Conservation (phyloP, 2,113 vertebrate species). For the Serilophus lunatus region DNA sequence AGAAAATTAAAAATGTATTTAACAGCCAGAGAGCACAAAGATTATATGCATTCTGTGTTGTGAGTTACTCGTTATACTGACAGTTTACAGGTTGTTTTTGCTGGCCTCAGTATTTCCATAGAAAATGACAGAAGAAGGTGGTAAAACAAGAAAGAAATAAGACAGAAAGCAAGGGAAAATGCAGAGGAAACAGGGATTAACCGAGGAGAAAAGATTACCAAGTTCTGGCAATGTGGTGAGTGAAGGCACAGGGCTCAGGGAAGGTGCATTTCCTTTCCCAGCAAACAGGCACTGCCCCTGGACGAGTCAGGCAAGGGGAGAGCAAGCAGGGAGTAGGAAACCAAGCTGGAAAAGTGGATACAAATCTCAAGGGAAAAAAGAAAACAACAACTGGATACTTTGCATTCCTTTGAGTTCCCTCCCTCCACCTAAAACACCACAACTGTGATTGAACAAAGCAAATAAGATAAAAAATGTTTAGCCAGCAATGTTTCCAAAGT, state of each 20-base stretch:
- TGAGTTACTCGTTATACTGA: not conserved
- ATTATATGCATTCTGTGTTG: not conserved
- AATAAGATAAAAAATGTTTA: not conserved
- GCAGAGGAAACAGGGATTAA: not conserved
- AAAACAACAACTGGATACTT: not conserved
- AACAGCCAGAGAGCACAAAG: not conserved
- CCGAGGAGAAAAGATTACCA: not conserved
- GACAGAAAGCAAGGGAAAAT: not conserved
- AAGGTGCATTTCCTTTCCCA: not conserved
- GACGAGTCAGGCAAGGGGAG: not conserved
- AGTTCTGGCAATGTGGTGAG: not conserved
- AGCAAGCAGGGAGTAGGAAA: not conserved
- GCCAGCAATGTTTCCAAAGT: not conserved
- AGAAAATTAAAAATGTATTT: not conserved
- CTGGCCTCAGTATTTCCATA: not conserved
- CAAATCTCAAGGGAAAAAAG: not conserved
- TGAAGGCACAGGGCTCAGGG: not conserved
- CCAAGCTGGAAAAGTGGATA: not conserved
- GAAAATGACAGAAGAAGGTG: not conserved
- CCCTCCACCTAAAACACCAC: not conserved
- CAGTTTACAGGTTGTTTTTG: not conserved
- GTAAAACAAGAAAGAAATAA: not conserved
- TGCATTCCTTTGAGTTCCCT: not conserved
- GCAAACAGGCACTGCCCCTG: not conserved
- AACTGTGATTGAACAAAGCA: not conserved